Evolutionary conservation across 2,113 vertebrate species (phyloP).

Genomic region (Trematomus loennbergii): DNA sequence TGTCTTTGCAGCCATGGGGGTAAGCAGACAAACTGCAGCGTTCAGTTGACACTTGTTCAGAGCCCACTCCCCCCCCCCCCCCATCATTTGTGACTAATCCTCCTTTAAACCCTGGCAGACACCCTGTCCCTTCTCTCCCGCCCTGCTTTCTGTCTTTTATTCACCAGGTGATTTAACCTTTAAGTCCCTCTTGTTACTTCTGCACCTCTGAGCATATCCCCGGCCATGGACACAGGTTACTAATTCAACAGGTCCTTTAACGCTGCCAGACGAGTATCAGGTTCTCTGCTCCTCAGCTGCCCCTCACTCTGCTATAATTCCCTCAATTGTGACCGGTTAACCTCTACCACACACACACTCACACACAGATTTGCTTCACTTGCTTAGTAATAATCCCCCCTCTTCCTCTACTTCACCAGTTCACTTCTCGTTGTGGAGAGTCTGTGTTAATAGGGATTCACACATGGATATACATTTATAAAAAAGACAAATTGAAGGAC

Average conservation of each 20-base stretch:
- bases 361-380: conserved; percentile 38
- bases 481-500: neutral
- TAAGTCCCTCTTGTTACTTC: conserved; percentile 77
- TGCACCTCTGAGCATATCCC: conserved; percentile 73
- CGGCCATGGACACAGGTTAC: conserved; percentile 56
- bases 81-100: conserved; percentile 65
- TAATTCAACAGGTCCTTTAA: conserved; percentile 73
- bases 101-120: conserved; percentile 69
- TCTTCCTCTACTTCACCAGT: conserved; percentile 16
- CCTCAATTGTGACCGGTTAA: conserved; percentile 50
- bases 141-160: conserved; percentile 63
- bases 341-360: conserved; percentile 47
- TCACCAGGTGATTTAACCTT: conserved; percentile 78
- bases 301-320: conserved; percentile 56
- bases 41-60: neutral
- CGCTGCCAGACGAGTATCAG: conserved; percentile 57
- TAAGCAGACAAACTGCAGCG: conserved; percentile 58
- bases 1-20: conserved; percentile 89
- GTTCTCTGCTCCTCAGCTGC: conserved; percentile 71
- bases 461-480: conserved; percentile 15
- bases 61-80: neutral
- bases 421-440: conserved; percentile 22
- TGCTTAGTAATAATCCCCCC: conserved; percentile 46
- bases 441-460: conserved; percentile 42
- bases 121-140: conserved; percentile 42